A percentile compares a stretch with the other conserved stretches of the same genome.
Conservation (phyloP, 2,888 invertebrate genomes). For the Oegoconia quadripuncta region DNA sequence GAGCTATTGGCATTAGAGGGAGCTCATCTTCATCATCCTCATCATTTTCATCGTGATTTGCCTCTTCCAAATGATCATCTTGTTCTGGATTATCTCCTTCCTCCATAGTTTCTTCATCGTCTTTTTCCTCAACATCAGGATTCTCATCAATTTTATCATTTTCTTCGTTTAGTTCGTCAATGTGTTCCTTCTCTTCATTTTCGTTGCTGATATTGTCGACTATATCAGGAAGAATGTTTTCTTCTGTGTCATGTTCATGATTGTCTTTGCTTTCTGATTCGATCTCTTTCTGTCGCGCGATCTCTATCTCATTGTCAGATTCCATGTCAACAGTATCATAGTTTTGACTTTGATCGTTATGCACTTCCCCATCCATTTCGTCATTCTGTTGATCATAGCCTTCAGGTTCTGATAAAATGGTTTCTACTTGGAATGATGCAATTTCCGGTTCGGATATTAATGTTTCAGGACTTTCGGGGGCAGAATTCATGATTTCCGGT, state of each 20-base stretch:
- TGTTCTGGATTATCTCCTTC: conserved; percentile 32
- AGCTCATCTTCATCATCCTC: conserved; percentile 62
- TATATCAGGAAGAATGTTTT: conserved; percentile 29
- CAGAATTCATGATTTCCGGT: conserved; percentile 72
- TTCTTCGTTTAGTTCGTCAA: conserved; percentile 33
- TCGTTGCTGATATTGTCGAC: conserved; percentile 43
- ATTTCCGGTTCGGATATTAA: conserved; percentile 75
- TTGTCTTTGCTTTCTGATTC: conserved; percentile 35
- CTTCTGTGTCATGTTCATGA: conserved; percentile 34
- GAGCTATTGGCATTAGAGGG: conserved; percentile 50
- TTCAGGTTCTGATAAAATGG: conserved; percentile 70
- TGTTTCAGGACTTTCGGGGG: conserved; percentile 72
- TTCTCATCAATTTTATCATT: conserved; percentile 28
- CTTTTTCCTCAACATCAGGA: conserved; percentile 27
- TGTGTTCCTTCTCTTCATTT: conserved; percentile 38
- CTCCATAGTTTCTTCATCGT: conserved; percentile 32
- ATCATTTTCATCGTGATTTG: conserved; percentile 42
- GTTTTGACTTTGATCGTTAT: conserved; percentile 52
- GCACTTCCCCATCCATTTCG: conserved; percentile 40
- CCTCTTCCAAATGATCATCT: conserved; percentile 41
- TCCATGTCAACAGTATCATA: conserved; percentile 74
- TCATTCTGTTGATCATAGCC: conserved; percentile 48
- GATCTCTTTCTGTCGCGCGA: conserved; percentile 56
- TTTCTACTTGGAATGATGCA: conserved; percentile 72
- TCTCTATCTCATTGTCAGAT: conserved; percentile 73